Base-by-base conservation (phyloP, 2,113 vertebrate species). In the Rhombomys opimus region DNA sequence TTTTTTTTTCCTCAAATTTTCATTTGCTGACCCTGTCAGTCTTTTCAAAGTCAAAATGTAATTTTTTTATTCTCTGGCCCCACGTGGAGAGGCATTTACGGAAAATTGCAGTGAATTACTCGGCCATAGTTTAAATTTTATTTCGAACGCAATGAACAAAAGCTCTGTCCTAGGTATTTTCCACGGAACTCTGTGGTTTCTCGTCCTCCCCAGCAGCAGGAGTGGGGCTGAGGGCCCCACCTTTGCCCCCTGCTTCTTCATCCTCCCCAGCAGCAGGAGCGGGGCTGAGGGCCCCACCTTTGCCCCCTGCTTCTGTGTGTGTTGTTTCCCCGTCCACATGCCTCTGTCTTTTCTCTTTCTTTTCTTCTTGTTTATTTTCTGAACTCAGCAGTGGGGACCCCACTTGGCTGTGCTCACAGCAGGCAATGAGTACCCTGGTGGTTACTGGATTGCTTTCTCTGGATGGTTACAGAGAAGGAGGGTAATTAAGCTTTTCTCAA, bases 391-490 rank as follows among this genome's bases (percentile, higher is more conserved):
- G 97, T 96, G 89, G 95, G 95, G 77, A 96, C 96, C 87, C 92
- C 77, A 97, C 87, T 97, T 97, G 95, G 93, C 95, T 97, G n/a
- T 96, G 88, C 82, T 96, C 96, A 88, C 97, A 97, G 97, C 96
- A 92, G 97, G 95, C 97, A 96, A 82, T 97, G 92, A 98, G 95
- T 95, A 92, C 95, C 92, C 35, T 97, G 96, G 85, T 86, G 90
- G 95, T 92, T 91, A 81, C 72, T 92, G 92, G 90, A 57, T 87
- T 95, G 88, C 92, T 87, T 97, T 97, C 92, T 95, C 87, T 95
- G 85, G 93, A 92, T 96, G 73, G 90, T 95, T 96, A 90, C 94
- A 94, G 90, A 96, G 91, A 89, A 91, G 93, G 57, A 93, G 90
- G 54, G 86, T 97, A 97, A 98, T 97, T 97, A 97, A 97, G 91